phyloP scores from a whole-genome alignment of 2,888 invertebrate species.

The Dysmachus trigonus region DNA sequence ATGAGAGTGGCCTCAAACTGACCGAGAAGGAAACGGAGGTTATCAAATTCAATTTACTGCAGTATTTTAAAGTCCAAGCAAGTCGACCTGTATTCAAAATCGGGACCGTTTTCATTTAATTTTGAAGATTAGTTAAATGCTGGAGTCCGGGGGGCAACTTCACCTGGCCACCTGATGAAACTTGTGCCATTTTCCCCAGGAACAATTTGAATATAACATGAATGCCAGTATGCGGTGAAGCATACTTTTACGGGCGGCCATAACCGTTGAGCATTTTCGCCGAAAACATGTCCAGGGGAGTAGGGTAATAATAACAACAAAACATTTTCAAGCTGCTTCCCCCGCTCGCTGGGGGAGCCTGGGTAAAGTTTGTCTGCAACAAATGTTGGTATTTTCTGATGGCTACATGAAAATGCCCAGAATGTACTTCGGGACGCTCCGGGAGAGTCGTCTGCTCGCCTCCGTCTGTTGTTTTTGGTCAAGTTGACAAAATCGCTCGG shows the following conservation, averaged over 20 bases:
- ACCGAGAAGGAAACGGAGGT: neutral
- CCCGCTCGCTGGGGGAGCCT: neutral
- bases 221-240: neutral
- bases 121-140: neutral
- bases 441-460: neutral
- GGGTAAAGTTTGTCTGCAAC: constrained; percentile 1
- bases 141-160: neutral
- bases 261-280: neutral
- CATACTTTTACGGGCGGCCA: neutral
- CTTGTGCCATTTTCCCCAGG: neutral
- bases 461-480: neutral
- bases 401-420: constrained; percentile 4
- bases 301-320: neutral
- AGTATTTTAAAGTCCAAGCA: neutral
- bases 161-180: constrained; percentile 6
- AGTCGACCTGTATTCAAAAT: too few species aligned
- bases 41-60: neutral
- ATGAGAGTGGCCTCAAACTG: neutral
- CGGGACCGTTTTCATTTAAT: neutral
- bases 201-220: constrained; percentile 18
- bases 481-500: constrained; percentile 15
- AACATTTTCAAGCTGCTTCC: neutral
- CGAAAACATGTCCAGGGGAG: neutral
- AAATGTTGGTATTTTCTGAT: constrained; percentile 1
- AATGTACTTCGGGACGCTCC: neutral